These are phyloP conservation scores for Euphysa ruthae DNA, from an alignment of 30 jellyfish, hydroid and myxozoan genomes.

Conservation along the genomic window DNA sequence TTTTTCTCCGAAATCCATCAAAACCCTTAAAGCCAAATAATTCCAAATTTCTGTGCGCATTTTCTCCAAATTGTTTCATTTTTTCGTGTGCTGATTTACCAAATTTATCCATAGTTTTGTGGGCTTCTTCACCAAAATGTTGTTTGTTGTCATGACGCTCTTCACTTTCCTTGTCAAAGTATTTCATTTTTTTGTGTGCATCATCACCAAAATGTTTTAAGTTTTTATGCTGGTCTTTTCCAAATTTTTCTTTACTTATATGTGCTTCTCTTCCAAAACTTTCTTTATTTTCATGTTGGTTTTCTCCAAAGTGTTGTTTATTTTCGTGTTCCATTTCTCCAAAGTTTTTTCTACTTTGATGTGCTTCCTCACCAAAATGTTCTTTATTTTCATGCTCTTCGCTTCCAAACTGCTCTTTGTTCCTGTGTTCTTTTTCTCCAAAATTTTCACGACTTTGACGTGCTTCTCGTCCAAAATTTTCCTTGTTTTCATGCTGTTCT, in stretches of 20 bases:
- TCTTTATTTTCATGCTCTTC: background rate
- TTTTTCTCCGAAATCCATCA: background rate
- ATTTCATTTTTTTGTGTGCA: background rate
- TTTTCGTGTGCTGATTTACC: background rate
- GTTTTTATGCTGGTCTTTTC: constrained; percentile 8
- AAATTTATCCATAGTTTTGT: background rate
- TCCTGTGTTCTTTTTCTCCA: background rate
- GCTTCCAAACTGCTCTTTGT: background rate
- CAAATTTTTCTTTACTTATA: background rate
- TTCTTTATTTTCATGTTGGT: constrained; percentile 2
- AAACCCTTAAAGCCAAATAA: background rate
- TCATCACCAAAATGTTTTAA: background rate
- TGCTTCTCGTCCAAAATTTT: background rate
- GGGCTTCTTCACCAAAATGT: constrained; percentile 1
- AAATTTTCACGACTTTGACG: background rate
- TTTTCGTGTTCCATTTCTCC: background rate
- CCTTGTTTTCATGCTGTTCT: background rate
- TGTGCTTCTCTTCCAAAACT: background rate
- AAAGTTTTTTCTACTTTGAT: background rate
- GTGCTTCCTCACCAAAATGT: background rate
- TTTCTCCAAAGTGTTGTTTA: constrained; percentile 8
- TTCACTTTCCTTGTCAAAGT: background rate
- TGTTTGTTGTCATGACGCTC: background rate
- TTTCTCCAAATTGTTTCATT: background rate
- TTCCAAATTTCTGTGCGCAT: constrained; percentile 1